Conservation (phyloP, 2,797 vertebrate genomes). For the Sebastes flavidus region DNA sequence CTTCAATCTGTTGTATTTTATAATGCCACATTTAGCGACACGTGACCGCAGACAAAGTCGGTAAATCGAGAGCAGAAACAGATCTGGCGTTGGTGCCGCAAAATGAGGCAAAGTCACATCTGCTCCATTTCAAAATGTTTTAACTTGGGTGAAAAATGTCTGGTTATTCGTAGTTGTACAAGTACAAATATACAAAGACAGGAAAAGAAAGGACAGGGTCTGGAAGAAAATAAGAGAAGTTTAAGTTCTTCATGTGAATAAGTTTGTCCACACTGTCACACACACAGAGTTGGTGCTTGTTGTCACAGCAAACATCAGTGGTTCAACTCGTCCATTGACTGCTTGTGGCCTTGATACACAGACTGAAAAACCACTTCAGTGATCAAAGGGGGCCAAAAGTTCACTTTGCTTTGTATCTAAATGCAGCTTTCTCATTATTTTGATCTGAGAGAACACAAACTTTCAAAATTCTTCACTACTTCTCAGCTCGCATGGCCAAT, state of each 20-base stretch:
- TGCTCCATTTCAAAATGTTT: not conserved
- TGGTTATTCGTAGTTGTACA: not conserved
- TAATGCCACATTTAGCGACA: not conserved
- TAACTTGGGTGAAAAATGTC: not conserved
- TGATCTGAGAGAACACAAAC: not conserved
- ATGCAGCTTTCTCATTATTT: not conserved
- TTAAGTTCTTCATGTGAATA: not conserved
- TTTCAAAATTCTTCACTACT: not conserved
- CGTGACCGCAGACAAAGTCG: not conserved
- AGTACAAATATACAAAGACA: not conserved
- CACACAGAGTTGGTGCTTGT: constrained; percentile 5
- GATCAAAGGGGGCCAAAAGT: constrained; percentile 20
- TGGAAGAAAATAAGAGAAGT: not conserved
- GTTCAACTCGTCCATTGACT: constrained; percentile 1
- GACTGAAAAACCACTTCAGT: constrained; percentile 2
- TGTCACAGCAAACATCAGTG: constrained; percentile 32
- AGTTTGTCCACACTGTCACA: not conserved
- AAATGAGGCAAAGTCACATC: not conserved
- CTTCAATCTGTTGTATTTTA: not conserved
- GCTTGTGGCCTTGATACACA: constrained; percentile 11
- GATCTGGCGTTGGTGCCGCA: not conserved
- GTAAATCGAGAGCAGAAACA: not conserved
- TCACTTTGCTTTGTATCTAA: constrained; percentile 8
- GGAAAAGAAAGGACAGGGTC: not conserved
- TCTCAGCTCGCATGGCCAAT: not conserved